phyloP scores from a whole-genome alignment of 2,113 vertebrate genomes.

The Ahaetulla prasina region DNA sequence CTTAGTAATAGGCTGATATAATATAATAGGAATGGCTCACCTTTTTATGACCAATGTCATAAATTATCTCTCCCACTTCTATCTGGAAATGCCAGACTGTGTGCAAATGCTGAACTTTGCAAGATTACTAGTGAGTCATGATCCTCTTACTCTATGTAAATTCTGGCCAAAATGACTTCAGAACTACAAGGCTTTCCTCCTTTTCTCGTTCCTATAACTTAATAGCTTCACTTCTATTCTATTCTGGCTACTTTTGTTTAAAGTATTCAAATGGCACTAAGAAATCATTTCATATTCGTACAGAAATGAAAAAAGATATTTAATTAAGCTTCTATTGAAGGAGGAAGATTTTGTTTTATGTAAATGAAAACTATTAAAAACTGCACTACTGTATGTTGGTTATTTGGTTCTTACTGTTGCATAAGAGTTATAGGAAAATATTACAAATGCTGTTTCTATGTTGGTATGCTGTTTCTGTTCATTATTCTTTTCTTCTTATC shows the following conservation, averaged over 20 bases:
- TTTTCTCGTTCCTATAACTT: not conserved
- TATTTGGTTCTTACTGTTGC: not conserved
- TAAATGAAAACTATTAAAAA: not conserved
- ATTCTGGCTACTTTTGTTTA: not conserved
- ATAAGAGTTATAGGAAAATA: not conserved
- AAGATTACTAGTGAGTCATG: not conserved
- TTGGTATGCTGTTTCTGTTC: not conserved
- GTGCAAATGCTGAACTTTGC: not conserved
- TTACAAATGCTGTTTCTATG: not conserved
- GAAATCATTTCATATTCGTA: not conserved
- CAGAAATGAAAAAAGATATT: not conserved
- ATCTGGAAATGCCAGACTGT: not conserved
- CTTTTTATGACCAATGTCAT: not conserved
- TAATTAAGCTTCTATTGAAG: not conserved
- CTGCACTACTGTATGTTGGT: not conserved
- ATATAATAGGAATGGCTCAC: not conserved
- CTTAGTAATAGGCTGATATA: not conserved
- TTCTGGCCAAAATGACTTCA: not conserved
- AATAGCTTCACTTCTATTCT: not conserved
- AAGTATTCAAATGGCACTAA: not conserved
- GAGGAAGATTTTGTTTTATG: not conserved
- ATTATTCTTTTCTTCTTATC: not conserved
- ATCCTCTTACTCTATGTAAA: not conserved
- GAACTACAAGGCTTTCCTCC: not conserved
- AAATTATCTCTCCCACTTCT: not conserved